These are phyloP conservation scores for Artibeus lituratus DNA, from an alignment of 2,797 vertebrate genomes.

Conservation along the genomic window DNA sequence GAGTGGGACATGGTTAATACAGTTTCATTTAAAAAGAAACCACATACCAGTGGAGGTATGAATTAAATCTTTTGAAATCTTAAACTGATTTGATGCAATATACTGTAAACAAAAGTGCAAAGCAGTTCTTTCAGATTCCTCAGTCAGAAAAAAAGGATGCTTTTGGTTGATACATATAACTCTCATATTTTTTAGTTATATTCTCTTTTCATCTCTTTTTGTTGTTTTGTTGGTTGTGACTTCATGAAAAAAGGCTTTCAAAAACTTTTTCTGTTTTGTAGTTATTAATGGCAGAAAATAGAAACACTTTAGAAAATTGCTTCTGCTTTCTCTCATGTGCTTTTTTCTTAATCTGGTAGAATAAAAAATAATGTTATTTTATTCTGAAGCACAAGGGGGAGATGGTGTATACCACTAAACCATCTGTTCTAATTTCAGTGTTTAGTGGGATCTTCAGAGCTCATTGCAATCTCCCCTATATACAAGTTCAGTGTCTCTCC, in stretches of 20 bases:
- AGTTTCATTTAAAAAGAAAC: constrained; percentile 92
- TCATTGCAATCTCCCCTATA: background rate
- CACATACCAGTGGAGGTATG: constrained; percentile 89
- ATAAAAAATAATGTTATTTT: constrained; percentile 42
- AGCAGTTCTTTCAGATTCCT: background rate
- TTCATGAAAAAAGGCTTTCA: constrained; percentile 17
- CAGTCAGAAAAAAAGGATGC: background rate
- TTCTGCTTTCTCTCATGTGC: background rate
- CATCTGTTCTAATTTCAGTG: background rate
- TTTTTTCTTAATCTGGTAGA: constrained; percentile 21
- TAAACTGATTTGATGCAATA: constrained; percentile 25
- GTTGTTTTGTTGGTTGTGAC: background rate
- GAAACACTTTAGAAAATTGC: constrained; percentile 17
- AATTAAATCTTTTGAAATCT: constrained; percentile 28
- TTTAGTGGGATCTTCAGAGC: background rate
- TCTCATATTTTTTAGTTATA: background rate
- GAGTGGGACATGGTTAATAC: constrained; percentile 98
- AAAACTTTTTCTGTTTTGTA: constrained; percentile 10
- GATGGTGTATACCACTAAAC: constrained; percentile 38
- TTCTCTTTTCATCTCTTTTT: background rate
- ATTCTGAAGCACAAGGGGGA: constrained; percentile 49
- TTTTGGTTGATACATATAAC: background rate
- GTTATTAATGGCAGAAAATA: constrained; percentile 44
- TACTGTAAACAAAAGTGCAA: background rate
- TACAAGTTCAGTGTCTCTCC: background rate